Evolutionary conservation across 2,797 vertebrate species (phyloP), one percentile per base, ranked within the genome.

Genomic region (Sus cebifrons): DNA sequence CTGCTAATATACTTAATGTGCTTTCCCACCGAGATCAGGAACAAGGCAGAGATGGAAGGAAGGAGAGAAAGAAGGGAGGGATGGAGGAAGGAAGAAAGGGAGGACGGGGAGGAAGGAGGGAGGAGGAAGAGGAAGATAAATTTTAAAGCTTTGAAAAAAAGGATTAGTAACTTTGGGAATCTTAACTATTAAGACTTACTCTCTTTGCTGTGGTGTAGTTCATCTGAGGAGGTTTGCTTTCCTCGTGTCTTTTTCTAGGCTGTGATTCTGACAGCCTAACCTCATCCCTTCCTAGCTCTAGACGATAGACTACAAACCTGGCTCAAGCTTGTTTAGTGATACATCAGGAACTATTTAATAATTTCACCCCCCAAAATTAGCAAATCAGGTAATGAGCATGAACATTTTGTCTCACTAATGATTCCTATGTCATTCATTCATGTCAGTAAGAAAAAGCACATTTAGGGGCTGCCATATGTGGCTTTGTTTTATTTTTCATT

Each of bases 371-470:
- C 29, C 49, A 68, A 65, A 56, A 3, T 56, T 58, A 70, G 44
- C 20, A 64, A 87, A 67, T 68, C 64, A 49, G 65, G 65, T 56
- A 92, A 86, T 86, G 40, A 18, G 44, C 49, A 4, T 44, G 68
- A 67, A 17, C 40, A 29, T 23, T 1, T 2, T 62, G 36, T 68
- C 65, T 94, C n/a, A 83, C 49, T 86, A 86, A 36, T 32, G 27
- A 86, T 20, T 44, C 60, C 73, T 86, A 7, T 5, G 15, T 92
- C 81, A 89, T 95, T 96, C 86, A 90, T 90, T 89, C 52, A 75
- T 68, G 58, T 89, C 52, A 81, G 32, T 36, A 65, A 88, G 83
- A 16, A 29, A 71, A 75, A 68, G 44, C 49, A 49, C 44, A 18
- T n/a, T 62, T 8, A 60, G 64, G 29, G 49, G 20, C 32, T 86